Evolutionary conservation across 1,140 invertebrate genomes (phyloP).

Genomic region (Heliconius nattereri): DNA sequence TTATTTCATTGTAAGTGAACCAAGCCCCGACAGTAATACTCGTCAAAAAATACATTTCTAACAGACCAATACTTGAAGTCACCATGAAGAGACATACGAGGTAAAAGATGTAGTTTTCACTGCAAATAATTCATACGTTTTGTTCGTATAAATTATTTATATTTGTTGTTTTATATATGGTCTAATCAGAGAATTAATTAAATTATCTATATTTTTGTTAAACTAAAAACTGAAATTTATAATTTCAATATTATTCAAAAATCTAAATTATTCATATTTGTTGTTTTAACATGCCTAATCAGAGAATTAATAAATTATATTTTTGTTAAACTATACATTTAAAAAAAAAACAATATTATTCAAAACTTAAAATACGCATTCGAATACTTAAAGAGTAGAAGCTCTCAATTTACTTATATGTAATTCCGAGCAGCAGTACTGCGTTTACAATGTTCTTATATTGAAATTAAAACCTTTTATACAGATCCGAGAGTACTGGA

Average conservation of each 20-base stretch:
- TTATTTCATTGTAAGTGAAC: constrained; percentile 38
- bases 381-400: background rate
- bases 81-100: constrained; percentile 61
- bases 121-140: background rate
- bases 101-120: constrained; percentile 29
- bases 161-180: background rate
- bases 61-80: constrained; percentile 26
- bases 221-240: too few species aligned
- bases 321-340: too few species aligned
- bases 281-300: too few species aligned
- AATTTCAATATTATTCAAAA: too few species aligned
- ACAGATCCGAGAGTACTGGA: constrained; percentile 49
- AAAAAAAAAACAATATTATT: too few species aligned
- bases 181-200: too few species aligned
- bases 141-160: background rate
- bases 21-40: constrained; percentile 42
- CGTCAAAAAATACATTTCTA: constrained; percentile 20
- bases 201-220: too few species aligned
- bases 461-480: constrained; percentile 21
- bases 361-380: too few species aligned
- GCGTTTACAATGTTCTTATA: background rate
- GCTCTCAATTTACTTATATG: background rate
- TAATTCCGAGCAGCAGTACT: background rate
- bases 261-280: background rate
- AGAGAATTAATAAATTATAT: too few species aligned